Base-by-base conservation (phyloP, 2,113 vertebrate species). In the Centropus bengalensis region DNA sequence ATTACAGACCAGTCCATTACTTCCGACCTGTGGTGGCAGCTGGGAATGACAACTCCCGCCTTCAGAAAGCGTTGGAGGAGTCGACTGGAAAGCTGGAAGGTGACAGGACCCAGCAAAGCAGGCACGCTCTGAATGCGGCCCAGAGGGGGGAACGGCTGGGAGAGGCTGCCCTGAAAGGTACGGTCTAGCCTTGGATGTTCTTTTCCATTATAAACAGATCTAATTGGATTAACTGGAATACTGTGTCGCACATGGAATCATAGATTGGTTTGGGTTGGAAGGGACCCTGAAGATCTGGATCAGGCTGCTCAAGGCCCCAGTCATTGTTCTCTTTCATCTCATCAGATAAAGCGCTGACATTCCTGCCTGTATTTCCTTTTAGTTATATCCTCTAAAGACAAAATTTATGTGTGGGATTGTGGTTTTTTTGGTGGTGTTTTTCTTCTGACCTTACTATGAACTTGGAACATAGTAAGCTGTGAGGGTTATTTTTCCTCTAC, bases 1-100 rank as follows among this genome's bases (percentile, higher is more conserved):
- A 98, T 91, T 99, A 98, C 76, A 98, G 98, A 10, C 99, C 99
- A 0, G 97, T 99, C 30, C 99, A 98, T 95, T 98, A 98, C 59
- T 99, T 99, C 74, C 96, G 97, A 13, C 98, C 99, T 0, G 90
- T 98, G n/a, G 42, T 98, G 12, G 78, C 96, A 28, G 75, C 97
- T 8, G 96, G 96, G 3, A 82, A n/a, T 8, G 97, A 98, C 56
- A 99, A 98, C 71, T 85, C 91, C 3, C 91, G 38, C 4, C 55
- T 99, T 69, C 98, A 95, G 6, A 98, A 98, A 71, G 98, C 96
- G 1, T 88, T 99, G 38, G 94, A 97, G 63, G 88, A 96, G 38
- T 99, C 99, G 0, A 67, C 96, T 47, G 99, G 99, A 32, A 98
- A 98, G 81, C 97, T 98, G 51, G 36, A 68, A 15, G 91, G 74